Conservation (phyloP, 2,797 vertebrate species). For the Eutrigla gurnardus region DNA sequence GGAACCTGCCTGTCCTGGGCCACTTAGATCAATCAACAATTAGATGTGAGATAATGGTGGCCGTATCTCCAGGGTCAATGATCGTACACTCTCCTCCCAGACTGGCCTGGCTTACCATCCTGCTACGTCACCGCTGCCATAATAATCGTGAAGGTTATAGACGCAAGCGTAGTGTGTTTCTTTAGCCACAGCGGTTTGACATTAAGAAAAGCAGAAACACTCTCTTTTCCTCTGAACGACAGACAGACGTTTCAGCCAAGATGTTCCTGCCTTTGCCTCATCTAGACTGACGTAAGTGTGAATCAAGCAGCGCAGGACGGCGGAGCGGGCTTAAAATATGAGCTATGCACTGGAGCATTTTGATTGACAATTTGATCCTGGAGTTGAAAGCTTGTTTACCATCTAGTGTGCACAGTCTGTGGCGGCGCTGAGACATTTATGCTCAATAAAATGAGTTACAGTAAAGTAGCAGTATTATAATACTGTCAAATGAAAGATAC, state of each 20-base stretch:
- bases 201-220: conserved; percentile 52
- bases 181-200: conserved; percentile 55
- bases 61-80: conserved; percentile 73
- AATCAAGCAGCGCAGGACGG: conserved; percentile 41
- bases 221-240: conserved; percentile 38
- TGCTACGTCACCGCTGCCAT: conserved; percentile 23
- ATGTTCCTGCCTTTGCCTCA: conserved; percentile 54
- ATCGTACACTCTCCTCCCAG: conserved; percentile 58
- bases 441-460: conserved; percentile 53
- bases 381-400: conserved; percentile 69
- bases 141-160: conserved; percentile 28
- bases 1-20: conserved; percentile 66
- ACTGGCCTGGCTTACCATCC: conserved; percentile 30
- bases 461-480: conserved; percentile 28
- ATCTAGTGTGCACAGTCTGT: conserved; percentile 44
- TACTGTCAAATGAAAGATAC: conserved; percentile 45
- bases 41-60: conserved; percentile 77
- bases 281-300: conserved; percentile 64
- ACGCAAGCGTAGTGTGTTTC: conserved; percentile 46
- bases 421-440: conserved; percentile 70
- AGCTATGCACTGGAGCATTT: conserved; percentile 29
- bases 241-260: conserved; percentile 36
- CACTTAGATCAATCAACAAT: conserved; percentile 82
- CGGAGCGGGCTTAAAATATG: conserved; percentile 10
- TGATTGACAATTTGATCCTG: conserved; percentile 65